A percentile compares a stretch with the other conserved stretches of the same genome.
These are phyloP conservation scores for Amaurobius ferox DNA, from an alignment of 2,888 invertebrate species.

Conservation along the genomic window DNA sequence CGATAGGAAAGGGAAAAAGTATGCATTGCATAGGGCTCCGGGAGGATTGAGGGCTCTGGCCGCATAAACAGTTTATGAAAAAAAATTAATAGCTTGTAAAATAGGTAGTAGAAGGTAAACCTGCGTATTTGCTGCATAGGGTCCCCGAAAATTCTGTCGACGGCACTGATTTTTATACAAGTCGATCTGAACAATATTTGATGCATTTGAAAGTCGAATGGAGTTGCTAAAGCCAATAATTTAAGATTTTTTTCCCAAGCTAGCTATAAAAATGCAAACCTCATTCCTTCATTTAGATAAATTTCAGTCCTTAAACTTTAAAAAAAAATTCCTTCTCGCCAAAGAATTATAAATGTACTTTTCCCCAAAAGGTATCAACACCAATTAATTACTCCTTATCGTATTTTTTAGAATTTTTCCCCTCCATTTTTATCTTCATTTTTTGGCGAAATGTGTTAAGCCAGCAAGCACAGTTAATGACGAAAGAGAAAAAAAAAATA, in stretches of 20 bases:
- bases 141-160: too few species aligned
- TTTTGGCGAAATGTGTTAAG: neutral
- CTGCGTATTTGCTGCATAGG: too few species aligned
- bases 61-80: too few species aligned
- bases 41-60: too few species aligned
- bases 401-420: neutral
- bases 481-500: neutral
- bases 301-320: neutral
- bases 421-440: neutral
- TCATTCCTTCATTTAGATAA: neutral
- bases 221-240: too few species aligned
- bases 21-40: too few species aligned
- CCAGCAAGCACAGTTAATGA: slow-evolving; percentile 12
- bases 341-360: slow-evolving; percentile 14
- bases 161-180: too few species aligned
- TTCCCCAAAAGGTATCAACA: slow-evolving; percentile 12
- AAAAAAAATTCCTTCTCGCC: neutral
- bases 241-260: neutral
- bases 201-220: too few species aligned
- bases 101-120: too few species aligned
- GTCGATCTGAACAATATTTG: too few species aligned
- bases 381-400: slow-evolving; percentile 18
- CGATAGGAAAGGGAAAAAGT: too few species aligned
- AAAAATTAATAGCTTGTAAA: too few species aligned
- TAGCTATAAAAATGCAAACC: neutral